A percentile compares a stretch with the other conserved stretches of the same genome.
phyloP scores from a whole-genome alignment of 2,888 invertebrate species.

The Eledona agricola region DNA sequence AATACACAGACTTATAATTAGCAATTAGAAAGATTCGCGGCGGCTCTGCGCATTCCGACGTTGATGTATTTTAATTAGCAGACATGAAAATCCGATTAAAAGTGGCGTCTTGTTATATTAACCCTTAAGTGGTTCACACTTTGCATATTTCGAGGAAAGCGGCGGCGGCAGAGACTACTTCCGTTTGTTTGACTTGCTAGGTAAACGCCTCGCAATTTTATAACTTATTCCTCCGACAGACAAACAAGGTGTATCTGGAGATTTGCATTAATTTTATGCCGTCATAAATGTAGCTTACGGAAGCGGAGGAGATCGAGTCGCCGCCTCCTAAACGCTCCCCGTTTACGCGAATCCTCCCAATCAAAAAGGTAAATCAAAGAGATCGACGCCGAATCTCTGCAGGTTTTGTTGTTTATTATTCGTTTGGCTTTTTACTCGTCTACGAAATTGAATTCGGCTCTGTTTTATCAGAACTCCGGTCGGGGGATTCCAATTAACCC shows the following conservation, averaged over 20 bases:
- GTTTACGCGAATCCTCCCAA: conserved; percentile 52
- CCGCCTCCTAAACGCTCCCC: conserved; percentile 31
- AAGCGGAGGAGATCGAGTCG: conserved; percentile 46
- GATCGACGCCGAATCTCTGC: conserved; percentile 49
- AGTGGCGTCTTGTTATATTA: conserved; percentile 60
- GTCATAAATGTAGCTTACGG: conserved; percentile 60
- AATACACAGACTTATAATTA: conserved; percentile 64
- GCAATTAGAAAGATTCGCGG: conserved; percentile 62
- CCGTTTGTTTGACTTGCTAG: conserved; percentile 55
- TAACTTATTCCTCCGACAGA: conserved; percentile 57
- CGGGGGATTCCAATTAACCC: too few species aligned
- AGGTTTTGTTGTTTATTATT: conserved; percentile 59
- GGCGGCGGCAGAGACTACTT: conserved; percentile 5
- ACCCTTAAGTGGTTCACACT: conserved; percentile 60
- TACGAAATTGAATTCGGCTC: conserved; percentile 59
- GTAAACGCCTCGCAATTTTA: conserved; percentile 59
- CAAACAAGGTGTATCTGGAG: conserved; percentile 62
- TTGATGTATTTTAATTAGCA: conserved; percentile 63
- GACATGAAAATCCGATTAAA: conserved; percentile 63
- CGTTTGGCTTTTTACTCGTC: conserved; percentile 57
- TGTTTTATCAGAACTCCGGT: too few species aligned
- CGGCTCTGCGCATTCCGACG: conserved; percentile 57
- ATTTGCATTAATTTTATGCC: conserved; percentile 64
- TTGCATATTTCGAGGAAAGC: conserved; percentile 57
- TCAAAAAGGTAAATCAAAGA: conserved; percentile 61